A percentile compares a stretch with the other conserved stretches of the same genome.
These are phyloP conservation scores for Gallinago paraguaiae DNA, from an alignment of 2,113 vertebrate species.

Conservation along the genomic window DNA sequence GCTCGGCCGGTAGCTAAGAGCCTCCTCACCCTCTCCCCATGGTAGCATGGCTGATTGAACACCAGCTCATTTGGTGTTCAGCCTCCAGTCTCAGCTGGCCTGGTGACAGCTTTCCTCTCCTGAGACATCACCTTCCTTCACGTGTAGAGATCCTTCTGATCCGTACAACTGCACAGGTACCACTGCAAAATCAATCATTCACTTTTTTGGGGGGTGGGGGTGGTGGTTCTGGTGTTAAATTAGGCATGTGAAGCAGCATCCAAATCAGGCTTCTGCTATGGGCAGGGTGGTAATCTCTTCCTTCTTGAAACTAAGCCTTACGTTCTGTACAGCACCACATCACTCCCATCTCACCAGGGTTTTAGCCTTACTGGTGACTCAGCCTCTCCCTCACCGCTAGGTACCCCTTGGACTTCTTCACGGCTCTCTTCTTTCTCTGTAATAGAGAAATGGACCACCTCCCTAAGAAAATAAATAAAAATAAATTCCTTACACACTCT, in stretches of 20 bases:
- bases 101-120: not conserved
- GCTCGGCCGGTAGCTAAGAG: not conserved
- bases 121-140: rapidly evolving
- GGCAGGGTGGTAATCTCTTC: not conserved
- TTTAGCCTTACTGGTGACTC: not conserved
- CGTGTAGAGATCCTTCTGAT: not conserved
- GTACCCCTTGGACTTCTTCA: not conserved
- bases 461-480: not conserved
- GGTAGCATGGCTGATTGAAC: not conserved
- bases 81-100: not conserved
- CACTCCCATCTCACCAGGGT: not conserved
- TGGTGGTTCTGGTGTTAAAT: not conserved
- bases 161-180: not conserved
- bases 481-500: not conserved
- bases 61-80: not conserved
- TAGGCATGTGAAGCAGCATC: not conserved
- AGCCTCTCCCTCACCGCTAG: not conserved
- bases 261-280: not conserved
- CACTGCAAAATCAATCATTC: not conserved
- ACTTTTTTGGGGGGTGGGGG: too few relatives aligned
- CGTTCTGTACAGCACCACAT: not conserved
- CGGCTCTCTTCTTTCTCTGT: not conserved
- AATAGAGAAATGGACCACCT: not conserved
- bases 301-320: not conserved
- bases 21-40: rapidly evolving